These are phyloP conservation scores for Crocallis elinguaria DNA, from an alignment of 2,888 invertebrate species.

Conservation along the genomic window DNA sequence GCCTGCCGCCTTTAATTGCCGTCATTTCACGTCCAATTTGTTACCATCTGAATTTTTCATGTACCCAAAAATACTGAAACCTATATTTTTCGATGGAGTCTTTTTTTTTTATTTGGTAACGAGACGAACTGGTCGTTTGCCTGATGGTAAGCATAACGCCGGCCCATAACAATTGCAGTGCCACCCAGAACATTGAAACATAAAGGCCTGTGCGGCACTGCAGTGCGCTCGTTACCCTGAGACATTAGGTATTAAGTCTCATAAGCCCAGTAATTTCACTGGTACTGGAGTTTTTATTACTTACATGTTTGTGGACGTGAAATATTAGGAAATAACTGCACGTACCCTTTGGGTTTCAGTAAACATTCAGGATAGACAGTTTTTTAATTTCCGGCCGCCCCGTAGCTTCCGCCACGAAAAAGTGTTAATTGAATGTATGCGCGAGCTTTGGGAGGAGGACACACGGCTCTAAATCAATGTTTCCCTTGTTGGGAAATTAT, in stretches of 20 bases:
- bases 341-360: constrained; percentile 40
- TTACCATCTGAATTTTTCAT: constrained; percentile 22
- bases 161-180: no score
- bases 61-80: constrained; percentile 5
- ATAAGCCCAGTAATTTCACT: no score
- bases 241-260: no score
- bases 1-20: constrained; percentile 32
- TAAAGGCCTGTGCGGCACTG: no score
- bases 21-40: constrained; percentile 26
- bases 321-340: constrained; percentile 33
- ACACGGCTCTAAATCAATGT: constrained; percentile 32
- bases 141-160: no score
- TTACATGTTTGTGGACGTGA: constrained; percentile 14
- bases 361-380: constrained; percentile 62
- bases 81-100: constrained; percentile 4
- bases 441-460: constrained; percentile 41
- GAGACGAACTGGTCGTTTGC: no score
- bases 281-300: constrained; percentile 11
- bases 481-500: constrained; percentile 24
- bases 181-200: no score
- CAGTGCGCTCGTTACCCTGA: no score
- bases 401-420: constrained; percentile 72
- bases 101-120: constrained; percentile 19
- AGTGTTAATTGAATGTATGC: constrained; percentile 76
- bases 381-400: constrained; percentile 79